phyloP scores from a whole-genome alignment of 2,888 invertebrate genomes.

The Theodoxus fluviatilis region DNA sequence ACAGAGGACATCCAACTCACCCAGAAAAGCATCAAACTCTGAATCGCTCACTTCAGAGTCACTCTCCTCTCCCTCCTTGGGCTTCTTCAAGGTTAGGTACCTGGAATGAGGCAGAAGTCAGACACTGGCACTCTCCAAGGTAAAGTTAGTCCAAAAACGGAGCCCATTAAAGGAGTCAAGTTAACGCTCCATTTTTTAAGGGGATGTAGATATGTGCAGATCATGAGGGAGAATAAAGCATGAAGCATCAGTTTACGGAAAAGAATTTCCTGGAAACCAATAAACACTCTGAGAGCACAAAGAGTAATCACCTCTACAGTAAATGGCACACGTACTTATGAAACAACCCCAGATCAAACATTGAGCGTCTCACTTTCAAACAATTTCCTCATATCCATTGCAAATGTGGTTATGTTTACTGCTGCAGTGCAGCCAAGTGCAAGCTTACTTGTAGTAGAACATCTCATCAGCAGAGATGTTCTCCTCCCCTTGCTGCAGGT shows the following conservation, averaged over 20 bases:
- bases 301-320: too few relatives aligned
- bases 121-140: neutral
- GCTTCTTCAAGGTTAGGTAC: slow-evolving; percentile 60
- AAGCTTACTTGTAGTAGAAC: slow-evolving; percentile 77
- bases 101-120: slow-evolving; percentile 36
- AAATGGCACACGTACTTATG: neutral
- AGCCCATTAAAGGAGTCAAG: neutral
- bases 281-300: too few relatives aligned
- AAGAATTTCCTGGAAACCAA: too few relatives aligned
- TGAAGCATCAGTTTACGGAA: too few relatives aligned
- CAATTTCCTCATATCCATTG: neutral
- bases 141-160: neutral
- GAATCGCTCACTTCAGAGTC: slow-evolving; percentile 75
- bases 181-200: too few relatives aligned
- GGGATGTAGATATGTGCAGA: too few relatives aligned
- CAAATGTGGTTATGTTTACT: too few relatives aligned
- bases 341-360: neutral
- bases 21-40: slow-evolving; percentile 77
- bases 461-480: slow-evolving; percentile 89
- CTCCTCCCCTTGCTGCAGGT: slow-evolving; percentile 71
- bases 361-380: neutral
- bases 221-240: too few relatives aligned
- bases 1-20: too few relatives aligned
- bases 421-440: too few relatives aligned
- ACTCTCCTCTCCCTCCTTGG: slow-evolving; percentile 36